Conservation (phyloP, 2,113 vertebrate genomes). For the Grus americana region DNA sequence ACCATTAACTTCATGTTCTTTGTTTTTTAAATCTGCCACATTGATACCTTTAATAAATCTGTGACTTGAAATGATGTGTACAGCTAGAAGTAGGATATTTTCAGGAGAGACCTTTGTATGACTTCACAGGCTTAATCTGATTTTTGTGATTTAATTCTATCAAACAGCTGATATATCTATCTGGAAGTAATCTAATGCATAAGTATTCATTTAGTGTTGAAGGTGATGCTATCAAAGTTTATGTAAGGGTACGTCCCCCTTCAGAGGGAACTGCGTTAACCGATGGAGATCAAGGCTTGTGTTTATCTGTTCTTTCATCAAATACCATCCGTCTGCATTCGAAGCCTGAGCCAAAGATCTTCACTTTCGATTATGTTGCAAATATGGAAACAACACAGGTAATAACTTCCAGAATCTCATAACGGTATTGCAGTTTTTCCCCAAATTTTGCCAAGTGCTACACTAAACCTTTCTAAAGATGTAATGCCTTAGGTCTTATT, state of each 20-base stretch:
- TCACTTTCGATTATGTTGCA: slow-evolving; percentile 93
- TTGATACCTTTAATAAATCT: neutral
- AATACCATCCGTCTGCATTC: slow-evolving; percentile 87
- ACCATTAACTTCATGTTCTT: neutral
- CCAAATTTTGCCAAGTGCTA: neutral
- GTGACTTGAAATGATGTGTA: neutral
- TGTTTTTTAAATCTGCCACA: neutral
- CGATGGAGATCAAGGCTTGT: slow-evolving; percentile 83
- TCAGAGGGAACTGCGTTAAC: slow-evolving; percentile 69
- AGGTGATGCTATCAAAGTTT: slow-evolving; percentile 92
- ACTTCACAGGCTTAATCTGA: neutral
- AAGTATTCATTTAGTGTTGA: slow-evolving; percentile 74
- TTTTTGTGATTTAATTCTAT: neutral
- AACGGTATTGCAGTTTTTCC: neutral
- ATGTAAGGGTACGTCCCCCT: slow-evolving; percentile 88
- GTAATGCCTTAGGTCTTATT: neutral
- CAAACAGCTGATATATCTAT: neutral
- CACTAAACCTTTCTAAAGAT: neutral
- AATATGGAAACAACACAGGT: slow-evolving; percentile 92
- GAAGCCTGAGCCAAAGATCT: slow-evolving; percentile 91
- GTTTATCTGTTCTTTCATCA: slow-evolving; percentile 85
- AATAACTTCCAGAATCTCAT: neutral
- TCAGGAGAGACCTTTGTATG: neutral
- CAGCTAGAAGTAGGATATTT: neutral
- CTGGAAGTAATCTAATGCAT: neutral